Evolutionary conservation across 2,113 vertebrate genomes (phyloP).

Genomic region (Alectura lathami): DNA sequence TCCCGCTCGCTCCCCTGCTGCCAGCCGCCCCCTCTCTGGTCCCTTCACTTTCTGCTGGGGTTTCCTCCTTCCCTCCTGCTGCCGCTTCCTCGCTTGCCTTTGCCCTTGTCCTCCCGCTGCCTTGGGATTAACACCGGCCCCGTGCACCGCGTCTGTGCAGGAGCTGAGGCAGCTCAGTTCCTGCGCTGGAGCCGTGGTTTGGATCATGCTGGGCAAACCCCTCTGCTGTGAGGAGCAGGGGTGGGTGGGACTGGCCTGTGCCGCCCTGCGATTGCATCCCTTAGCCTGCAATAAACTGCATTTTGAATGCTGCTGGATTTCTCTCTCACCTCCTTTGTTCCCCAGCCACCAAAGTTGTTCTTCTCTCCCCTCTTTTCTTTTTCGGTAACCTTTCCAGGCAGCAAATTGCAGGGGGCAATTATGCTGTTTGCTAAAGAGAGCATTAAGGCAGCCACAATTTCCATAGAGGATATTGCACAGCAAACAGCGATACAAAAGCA

Average conservation of each 20-base stretch:
- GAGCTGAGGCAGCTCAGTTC: neutral
- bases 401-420: slow-evolving; percentile 59
- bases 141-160: rapidly evolving
- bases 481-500: slow-evolving; percentile 53
- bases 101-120: rapidly evolving
- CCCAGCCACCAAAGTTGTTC: neutral
- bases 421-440: slow-evolving; percentile 48
- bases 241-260: neutral
- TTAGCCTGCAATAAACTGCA: neutral
- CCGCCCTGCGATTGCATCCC: neutral
- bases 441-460: slow-evolving; percentile 26
- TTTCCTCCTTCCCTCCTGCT: neutral
- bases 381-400: slow-evolving; percentile 48
- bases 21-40: neutral
- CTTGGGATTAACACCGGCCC: neutral
- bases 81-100: neutral
- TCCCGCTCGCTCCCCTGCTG: neutral
- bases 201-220: rapidly evolving
- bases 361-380: neutral
- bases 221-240: rapidly evolving
- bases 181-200: rapidly evolving
- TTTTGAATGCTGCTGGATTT: neutral
- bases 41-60: neutral
- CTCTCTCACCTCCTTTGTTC: neutral
- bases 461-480: neutral